phyloP scores from a whole-genome alignment of 1,140 invertebrate species.

The Battus philenor region DNA sequence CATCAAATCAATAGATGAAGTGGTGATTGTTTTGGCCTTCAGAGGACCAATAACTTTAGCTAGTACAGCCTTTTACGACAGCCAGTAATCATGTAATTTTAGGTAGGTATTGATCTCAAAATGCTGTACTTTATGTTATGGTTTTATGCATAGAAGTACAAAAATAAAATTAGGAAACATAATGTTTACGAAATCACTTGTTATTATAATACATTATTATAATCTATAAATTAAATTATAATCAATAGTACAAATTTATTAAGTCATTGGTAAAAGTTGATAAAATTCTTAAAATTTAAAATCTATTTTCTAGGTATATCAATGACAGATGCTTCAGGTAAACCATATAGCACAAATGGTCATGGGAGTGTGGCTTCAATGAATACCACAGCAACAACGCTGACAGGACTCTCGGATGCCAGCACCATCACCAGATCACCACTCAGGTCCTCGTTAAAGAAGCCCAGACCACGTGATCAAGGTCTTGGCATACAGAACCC shows the following conservation, averaged over 20 bases:
- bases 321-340: slow-evolving; percentile 88
- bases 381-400: slow-evolving; percentile 83
- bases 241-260: no score
- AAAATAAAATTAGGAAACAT: no score
- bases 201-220: background rate
- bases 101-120: no score
- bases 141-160: no score
- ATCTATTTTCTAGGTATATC: slow-evolving; percentile 78
- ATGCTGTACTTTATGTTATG: no score
- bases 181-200: no score
- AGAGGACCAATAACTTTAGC: no score
- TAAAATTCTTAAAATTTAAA: background rate
- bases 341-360: slow-evolving; percentile 84
- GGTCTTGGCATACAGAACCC: slow-evolving; percentile 90
- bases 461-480: slow-evolving; percentile 79
- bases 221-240: background rate
- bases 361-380: slow-evolving; percentile 87
- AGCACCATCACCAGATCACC: slow-evolving; percentile 83
- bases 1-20: no score
- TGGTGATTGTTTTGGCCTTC: no score
- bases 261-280: no score
- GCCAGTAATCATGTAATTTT: no score
- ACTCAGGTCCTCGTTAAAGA: slow-evolving; percentile 88
- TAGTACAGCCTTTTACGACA: no score
- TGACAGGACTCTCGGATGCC: slow-evolving; percentile 76